These are phyloP conservation scores for Pristionchus exspectatus DNA, from an alignment of 2,888 invertebrate species.

Conservation along the genomic window DNA sequence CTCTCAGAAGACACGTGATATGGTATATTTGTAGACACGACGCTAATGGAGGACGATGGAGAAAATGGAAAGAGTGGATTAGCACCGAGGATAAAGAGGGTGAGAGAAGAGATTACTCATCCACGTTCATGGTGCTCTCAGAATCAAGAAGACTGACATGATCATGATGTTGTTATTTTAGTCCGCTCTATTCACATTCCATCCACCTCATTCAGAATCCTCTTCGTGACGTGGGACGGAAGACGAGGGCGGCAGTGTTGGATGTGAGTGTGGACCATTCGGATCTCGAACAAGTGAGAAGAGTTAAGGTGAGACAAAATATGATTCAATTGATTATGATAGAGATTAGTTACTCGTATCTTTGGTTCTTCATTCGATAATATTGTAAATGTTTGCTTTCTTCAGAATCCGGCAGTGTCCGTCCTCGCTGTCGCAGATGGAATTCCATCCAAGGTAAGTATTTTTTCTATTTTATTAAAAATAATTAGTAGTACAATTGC, in stretches of 20 bases:
- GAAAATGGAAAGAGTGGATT: slow-evolving; percentile 25
- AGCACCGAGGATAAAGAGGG: slow-evolving; percentile 23
- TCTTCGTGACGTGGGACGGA: neutral
- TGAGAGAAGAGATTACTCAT: neutral
- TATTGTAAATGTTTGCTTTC: neutral
- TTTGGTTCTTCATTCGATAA: neutral
- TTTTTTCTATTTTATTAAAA: neutral
- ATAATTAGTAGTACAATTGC: neutral
- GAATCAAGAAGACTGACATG: neutral
- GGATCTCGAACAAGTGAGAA: neutral
- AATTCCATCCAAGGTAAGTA: neutral
- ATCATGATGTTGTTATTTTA: neutral
- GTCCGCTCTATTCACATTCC: too few species aligned
- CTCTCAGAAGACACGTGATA: too few species aligned
- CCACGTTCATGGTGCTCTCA: neutral
- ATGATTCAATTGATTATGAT: neutral
- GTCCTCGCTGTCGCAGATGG: neutral
- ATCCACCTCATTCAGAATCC: neutral
- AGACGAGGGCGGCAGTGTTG: neutral
- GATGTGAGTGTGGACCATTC: neutral
- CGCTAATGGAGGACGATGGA: slow-evolving; percentile 17
- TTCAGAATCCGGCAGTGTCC: neutral
- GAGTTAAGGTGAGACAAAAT: neutral
- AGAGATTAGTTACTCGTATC: neutral
- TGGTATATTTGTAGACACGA: neutral